Percentiles rank a stretch among this genome's conserved stretches.
Evolutionary conservation across 2,113 vertebrate species (phyloP).

Genomic region (Channa maculata): DNA sequence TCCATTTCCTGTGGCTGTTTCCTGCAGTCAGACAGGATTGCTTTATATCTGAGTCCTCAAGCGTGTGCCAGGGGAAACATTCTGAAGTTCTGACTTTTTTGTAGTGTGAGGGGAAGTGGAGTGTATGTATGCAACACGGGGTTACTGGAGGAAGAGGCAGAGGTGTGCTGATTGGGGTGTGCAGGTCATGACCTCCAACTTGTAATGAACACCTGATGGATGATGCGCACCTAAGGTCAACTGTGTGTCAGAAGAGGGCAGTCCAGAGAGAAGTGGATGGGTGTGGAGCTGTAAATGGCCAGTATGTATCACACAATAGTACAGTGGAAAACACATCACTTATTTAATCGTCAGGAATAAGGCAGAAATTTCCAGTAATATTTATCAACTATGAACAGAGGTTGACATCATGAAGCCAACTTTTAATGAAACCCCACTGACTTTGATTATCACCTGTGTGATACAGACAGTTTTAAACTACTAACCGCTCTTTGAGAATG

Average conservation of each 20-base stretch:
- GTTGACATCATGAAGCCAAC: too few species aligned
- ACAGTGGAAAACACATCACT: neutral
- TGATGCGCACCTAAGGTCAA: conserved; percentile 75
- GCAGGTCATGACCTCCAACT: conserved; percentile 73
- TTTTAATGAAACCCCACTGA: too few species aligned
- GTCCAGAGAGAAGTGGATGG: conserved; percentile 22
- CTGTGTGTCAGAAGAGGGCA: conserved; percentile 60
- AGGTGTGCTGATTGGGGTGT: conserved; percentile 70
- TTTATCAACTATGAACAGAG: too few species aligned
- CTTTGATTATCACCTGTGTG: too few species aligned
- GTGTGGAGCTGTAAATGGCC: neutral
- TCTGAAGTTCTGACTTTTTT: conserved; percentile 43
- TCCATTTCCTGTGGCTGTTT: conserved; percentile 78
- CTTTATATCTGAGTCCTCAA: conserved; percentile 69
- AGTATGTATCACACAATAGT: neutral
- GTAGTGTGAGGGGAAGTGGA: conserved; percentile 43
- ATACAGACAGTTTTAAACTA: too few species aligned
- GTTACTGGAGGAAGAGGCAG: conserved; percentile 62
- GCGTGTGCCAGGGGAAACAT: conserved; percentile 58
- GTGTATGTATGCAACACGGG: conserved; percentile 31
- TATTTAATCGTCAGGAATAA: too few species aligned
- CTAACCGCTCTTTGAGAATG: too few species aligned
- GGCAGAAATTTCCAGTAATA: too few species aligned
- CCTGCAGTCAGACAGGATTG: conserved; percentile 66
- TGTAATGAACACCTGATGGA: conserved; percentile 83